These are phyloP conservation scores for Chaetodon trifasciatus DNA, from an alignment of 2,797 vertebrate genomes.

Conservation along the genomic window DNA sequence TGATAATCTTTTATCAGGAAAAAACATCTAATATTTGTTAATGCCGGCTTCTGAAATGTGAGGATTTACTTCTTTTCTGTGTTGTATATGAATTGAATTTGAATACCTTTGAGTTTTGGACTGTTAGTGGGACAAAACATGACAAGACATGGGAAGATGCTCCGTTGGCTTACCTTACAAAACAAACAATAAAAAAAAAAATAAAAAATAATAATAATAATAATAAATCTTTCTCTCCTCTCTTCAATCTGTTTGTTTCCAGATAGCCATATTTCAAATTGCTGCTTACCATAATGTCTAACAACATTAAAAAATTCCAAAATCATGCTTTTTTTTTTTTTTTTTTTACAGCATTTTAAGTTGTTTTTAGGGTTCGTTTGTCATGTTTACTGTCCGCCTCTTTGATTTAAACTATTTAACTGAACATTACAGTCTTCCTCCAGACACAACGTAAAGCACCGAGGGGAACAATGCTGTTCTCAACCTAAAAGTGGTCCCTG, in stretches of 20 bases:
- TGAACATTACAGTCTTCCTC: not conserved
- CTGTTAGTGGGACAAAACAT: not conserved
- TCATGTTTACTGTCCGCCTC: slow-evolving; percentile 4
- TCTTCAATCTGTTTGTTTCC: not conserved
- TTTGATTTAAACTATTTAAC: slow-evolving; percentile 2
- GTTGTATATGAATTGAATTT: not conserved
- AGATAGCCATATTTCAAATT: not conserved
- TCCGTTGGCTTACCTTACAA: not conserved
- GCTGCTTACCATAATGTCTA: not conserved
- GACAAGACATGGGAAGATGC: not conserved
- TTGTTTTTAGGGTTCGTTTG: not conserved
- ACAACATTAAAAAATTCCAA: not conserved
- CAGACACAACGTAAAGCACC: slow-evolving; percentile 16
- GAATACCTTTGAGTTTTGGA: not conserved
- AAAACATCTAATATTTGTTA: not conserved
- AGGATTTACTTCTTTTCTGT: not conserved
- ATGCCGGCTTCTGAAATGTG: not conserved
- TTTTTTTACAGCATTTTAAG: too few relatives aligned
- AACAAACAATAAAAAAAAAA: not conserved
- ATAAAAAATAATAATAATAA: not conserved
- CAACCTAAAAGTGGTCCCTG: slow-evolving; percentile 48
- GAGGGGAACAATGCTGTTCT: slow-evolving; percentile 33
- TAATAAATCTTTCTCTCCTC: too few relatives aligned
- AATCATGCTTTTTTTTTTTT: not conserved
- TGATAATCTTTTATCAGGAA: not conserved